Evolutionary conservation across 2,888 invertebrate species (phyloP), one percentile per base, ranked within the genome.

Genomic region (Coleophora deauratella): DNA sequence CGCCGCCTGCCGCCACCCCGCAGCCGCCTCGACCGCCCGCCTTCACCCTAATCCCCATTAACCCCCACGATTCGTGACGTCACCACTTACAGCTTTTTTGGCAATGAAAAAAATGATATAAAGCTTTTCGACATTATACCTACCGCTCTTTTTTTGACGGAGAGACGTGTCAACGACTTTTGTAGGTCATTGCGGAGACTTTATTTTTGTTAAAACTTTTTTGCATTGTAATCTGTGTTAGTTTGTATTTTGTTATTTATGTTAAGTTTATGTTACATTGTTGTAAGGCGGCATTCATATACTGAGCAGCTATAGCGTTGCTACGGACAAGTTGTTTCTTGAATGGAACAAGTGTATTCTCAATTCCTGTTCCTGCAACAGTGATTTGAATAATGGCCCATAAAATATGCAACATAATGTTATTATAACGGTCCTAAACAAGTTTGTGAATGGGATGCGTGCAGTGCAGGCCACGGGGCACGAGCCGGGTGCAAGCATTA

Each of bases 81-180:
- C 84, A 84, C 78, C 62, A 69, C 73, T 77, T 70, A 68, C 62
- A 66, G 68, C 62, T 74, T 71, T 77, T 77, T 74, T 72, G 70
- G 68, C 73, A 74, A 72, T 71, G 72, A 77, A 80, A 82, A 67
- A 78, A 71, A 71, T 66, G 62, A 71, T 66, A 66, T 66, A 66
- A 69, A 68, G 59, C 62, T 62, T 61, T 60, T 55, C 56, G 45
- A 52, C 54, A 49, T 57, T 55, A 60, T 65, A 58, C 58, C 62
- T 66, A 66, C 59, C 66, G 59, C 55, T 60, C 54, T 55, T 61
- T 62, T 49, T 59, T 61, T 45, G 35, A 33, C 28, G 28, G 36
- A 37, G 36, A 30, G 31, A 33, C 34, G 37, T 32, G 45, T 43
- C 45, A 40, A 40, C 37, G 35, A 38, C 37, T 42, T 42, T 37